Percentiles rank a stretch among this genome's conserved stretches.
phyloP scores from a whole-genome alignment of 2,888 invertebrate species.

The Hedychridium roseum region DNA sequence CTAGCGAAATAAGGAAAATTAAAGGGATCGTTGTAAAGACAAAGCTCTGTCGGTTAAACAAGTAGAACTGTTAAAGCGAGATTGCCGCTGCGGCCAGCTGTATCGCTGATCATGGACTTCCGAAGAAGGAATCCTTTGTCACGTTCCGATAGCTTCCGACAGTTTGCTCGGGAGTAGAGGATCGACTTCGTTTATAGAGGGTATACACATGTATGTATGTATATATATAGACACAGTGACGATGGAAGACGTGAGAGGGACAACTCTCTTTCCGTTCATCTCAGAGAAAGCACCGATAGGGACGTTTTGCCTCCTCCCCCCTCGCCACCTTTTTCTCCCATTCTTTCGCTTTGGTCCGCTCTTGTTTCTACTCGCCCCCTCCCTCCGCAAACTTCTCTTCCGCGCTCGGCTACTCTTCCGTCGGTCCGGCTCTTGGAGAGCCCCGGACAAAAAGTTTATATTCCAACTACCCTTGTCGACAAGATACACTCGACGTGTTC shows the following conservation, averaged over 20 bases:
- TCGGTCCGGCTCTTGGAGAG: constrained; percentile 6
- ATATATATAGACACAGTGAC: too few species aligned
- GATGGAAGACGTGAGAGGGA: constrained; percentile 25
- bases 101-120: constrained; percentile 17
- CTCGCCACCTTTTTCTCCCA: not conserved
- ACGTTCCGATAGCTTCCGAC: constrained; percentile 25
- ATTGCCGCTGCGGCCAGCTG: too few species aligned
- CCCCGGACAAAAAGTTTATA: constrained; percentile 36
- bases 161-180: constrained; percentile 19
- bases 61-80: too few species aligned
- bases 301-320: not conserved
- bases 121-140: constrained; percentile 21
- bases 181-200: constrained; percentile 20
- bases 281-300: constrained; percentile 4
- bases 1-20: too few species aligned
- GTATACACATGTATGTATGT: too few species aligned
- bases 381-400: not conserved
- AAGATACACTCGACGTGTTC: constrained; percentile 29
- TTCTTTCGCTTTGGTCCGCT: not conserved
- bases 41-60: too few species aligned
- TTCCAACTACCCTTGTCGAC: constrained; percentile 35
- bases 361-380: not conserved
- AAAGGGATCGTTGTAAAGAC: too few species aligned
- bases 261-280: constrained; percentile 19
- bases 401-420: constrained; percentile 9